phyloP scores from a whole-genome alignment of 2,888 invertebrate species.

The Cataglyphis rosenhaueri region DNA sequence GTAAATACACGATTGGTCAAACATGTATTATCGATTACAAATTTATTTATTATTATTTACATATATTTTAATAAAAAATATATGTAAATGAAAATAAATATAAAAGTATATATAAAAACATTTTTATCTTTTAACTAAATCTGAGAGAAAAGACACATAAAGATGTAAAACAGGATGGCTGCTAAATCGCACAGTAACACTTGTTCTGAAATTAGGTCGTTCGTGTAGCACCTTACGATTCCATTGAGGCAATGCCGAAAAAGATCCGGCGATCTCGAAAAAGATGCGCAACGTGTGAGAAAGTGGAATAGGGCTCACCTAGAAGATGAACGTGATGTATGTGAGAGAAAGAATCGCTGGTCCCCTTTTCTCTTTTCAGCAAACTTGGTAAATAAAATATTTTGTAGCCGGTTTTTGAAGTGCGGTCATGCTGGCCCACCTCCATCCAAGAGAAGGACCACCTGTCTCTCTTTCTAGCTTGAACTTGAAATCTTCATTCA shows the following conservation, averaged over 20 bases:
- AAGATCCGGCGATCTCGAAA: slow-evolving; percentile 9
- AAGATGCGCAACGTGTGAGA: slow-evolving; percentile 54
- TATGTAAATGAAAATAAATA: not conserved
- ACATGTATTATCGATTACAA: no score
- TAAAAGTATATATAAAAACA: not conserved
- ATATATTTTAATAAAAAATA: no score
- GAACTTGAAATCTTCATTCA: slow-evolving; percentile 79
- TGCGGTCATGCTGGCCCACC: slow-evolving; percentile 79
- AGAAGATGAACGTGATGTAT: slow-evolving; percentile 17
- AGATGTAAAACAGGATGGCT: not conserved
- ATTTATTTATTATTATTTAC: no score
- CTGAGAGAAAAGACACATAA: slow-evolving; percentile 10
- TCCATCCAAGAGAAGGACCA: slow-evolving; percentile 75
- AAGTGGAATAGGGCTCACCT: slow-evolving; percentile 59
- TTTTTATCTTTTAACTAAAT: not conserved
- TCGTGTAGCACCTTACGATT: slow-evolving; percentile 67
- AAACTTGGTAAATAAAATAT: slow-evolving; percentile 78
- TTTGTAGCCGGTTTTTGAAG: slow-evolving; percentile 78
- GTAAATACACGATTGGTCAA: no score
- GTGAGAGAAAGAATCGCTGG: slow-evolving; percentile 21
- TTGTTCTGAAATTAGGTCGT: slow-evolving; percentile 66
- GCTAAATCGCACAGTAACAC: slow-evolving; percentile 67
- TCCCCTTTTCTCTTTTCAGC: slow-evolving; percentile 46
- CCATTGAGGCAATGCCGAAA: slow-evolving; percentile 34
- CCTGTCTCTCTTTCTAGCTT: slow-evolving; percentile 67